Evolutionary conservation across 2,888 invertebrate species (phyloP).

Genomic region (Chalcis sispes): DNA sequence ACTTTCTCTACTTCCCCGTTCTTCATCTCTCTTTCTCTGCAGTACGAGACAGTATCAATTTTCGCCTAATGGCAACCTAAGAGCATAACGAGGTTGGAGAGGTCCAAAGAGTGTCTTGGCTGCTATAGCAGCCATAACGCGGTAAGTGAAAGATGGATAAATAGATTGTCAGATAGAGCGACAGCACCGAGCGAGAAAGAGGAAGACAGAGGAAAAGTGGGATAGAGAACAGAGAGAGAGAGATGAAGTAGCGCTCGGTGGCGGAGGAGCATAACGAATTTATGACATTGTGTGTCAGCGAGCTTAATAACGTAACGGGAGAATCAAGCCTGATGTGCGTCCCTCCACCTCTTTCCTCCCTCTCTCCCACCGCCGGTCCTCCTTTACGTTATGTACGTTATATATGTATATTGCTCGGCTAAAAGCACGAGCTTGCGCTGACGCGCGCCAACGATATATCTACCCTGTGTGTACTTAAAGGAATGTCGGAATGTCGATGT

Average conservation of each 20-base stretch:
- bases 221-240: constrained; percentile 19
- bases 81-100: constrained; percentile 69
- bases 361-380: background rate
- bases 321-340: constrained; percentile 62
- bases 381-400: constrained; percentile 18
- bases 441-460: too few species aligned
- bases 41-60: constrained; percentile 71
- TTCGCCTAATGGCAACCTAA: constrained; percentile 70
- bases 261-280: constrained; percentile 66
- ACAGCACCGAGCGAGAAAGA: background rate
- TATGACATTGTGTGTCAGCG: constrained; percentile 67
- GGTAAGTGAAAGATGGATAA: constrained; percentile 41
- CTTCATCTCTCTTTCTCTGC: too few species aligned
- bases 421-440: background rate
- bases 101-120: constrained; percentile 65
- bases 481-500: background rate
- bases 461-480: too few species aligned
- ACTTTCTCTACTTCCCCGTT: too few species aligned
- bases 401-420: constrained; percentile 1
- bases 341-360: too few species aligned
- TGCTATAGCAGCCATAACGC: constrained; percentile 60
- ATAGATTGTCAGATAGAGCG: constrained; percentile 30
- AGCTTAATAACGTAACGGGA: constrained; percentile 68
- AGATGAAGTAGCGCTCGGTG: constrained; percentile 10
- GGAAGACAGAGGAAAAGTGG: background rate